These are phyloP conservation scores for Sebastes glaucus DNA, from an alignment of 2,797 vertebrate genomes.

Conservation along the genomic window DNA sequence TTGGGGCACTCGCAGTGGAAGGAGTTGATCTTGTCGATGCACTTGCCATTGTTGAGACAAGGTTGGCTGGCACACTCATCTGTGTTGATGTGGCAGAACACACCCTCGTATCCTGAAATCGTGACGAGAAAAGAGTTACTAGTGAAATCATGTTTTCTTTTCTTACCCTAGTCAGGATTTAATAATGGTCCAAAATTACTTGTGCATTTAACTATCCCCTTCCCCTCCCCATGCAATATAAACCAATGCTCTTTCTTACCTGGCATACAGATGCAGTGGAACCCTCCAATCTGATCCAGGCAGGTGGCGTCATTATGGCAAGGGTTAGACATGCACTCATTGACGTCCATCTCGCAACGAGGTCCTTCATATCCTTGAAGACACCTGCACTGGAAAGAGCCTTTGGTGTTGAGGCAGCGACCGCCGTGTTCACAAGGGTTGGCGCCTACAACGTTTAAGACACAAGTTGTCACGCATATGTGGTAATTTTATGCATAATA, in stretches of 20 bases:
- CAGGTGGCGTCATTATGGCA: slow-evolving; percentile 98
- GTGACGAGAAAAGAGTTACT: not conserved
- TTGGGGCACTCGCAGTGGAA: slow-evolving; percentile 95
- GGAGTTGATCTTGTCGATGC: slow-evolving; percentile 96
- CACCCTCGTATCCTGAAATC: slow-evolving; percentile 89
- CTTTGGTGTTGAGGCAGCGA: slow-evolving; percentile 95
- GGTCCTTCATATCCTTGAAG: slow-evolving; percentile 93
- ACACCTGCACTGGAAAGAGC: slow-evolving; percentile 96
- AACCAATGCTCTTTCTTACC: slow-evolving; percentile 74
- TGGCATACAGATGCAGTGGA: slow-evolving; percentile 98
- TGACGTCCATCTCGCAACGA: slow-evolving; percentile 96
- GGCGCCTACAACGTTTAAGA: slow-evolving; percentile 83
- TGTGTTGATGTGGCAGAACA: slow-evolving; percentile 92
- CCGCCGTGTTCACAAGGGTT: slow-evolving; percentile 97
- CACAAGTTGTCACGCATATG: not conserved
- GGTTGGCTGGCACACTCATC: slow-evolving; percentile 93
- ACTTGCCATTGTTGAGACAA: slow-evolving; percentile 94
- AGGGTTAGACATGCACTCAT: slow-evolving; percentile 96
- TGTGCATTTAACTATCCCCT: not conserved
- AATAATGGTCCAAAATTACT: not conserved
- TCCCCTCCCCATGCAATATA: not conserved
- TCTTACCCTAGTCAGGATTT: not conserved
- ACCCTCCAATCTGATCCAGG: slow-evolving; percentile 96
- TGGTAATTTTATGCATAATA: not conserved
- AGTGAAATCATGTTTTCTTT: not conserved